These are phyloP conservation scores for Ametastegia equiseti DNA, from an alignment of 2,888 invertebrate species.

Conservation along the genomic window DNA sequence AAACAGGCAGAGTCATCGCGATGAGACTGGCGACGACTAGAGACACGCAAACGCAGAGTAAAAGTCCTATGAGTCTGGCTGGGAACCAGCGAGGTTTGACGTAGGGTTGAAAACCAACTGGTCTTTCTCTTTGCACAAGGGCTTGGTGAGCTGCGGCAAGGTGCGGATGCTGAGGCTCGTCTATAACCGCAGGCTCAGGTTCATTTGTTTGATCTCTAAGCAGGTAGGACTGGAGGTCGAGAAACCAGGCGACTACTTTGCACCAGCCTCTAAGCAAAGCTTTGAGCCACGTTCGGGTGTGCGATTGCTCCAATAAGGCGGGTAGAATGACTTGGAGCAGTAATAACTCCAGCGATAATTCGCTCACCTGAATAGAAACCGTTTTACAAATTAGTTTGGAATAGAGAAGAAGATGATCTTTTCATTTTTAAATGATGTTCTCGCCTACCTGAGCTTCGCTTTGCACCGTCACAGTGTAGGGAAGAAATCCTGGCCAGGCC, in stretches of 20 bases:
- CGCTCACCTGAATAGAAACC: slow-evolving; percentile 83
- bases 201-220: slow-evolving; percentile 83
- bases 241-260: slow-evolving; percentile 86
- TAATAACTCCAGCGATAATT: slow-evolving; percentile 94
- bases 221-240: slow-evolving; percentile 94
- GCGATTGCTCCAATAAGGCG: slow-evolving; percentile 96
- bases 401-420: not conserved
- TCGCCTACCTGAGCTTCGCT: slow-evolving; percentile 84
- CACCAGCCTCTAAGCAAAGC: slow-evolving; percentile 93
- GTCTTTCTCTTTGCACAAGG: slow-evolving; percentile 86
- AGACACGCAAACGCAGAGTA: slow-evolving; percentile 89
- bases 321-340: slow-evolving; percentile 96
- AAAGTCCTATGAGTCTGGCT: slow-evolving; percentile 82
- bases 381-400: not conserved
- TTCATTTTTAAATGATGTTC: not conserved
- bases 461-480: slow-evolving; percentile 93
- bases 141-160: slow-evolving; percentile 93
- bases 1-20: slow-evolving; percentile 93
- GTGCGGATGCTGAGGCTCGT: slow-evolving; percentile 73
- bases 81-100: slow-evolving; percentile 90
- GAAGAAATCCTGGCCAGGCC: slow-evolving; percentile 91
- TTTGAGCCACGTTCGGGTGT: slow-evolving; percentile 96
- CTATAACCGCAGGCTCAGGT: slow-evolving; percentile 67
- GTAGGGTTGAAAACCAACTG: slow-evolving; percentile 94
- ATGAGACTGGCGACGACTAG: slow-evolving; percentile 90